Base-by-base conservation (phyloP, 2,113 vertebrate species). In the Phalacrocorax brasilianus region DNA sequence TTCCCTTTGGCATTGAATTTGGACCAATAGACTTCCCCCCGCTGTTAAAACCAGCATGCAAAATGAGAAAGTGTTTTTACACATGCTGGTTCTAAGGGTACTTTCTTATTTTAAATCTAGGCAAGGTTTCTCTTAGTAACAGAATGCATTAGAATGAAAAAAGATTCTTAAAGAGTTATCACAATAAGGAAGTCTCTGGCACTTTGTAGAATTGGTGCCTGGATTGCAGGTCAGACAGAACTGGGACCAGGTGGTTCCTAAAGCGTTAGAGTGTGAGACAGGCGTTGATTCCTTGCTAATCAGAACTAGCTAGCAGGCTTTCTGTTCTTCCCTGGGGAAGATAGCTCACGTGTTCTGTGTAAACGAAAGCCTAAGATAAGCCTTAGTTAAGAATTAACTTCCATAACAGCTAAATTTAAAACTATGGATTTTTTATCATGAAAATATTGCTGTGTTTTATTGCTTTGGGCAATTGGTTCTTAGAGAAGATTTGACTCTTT, bases 341-440 rank as follows among this genome's bases (percentile, higher is more conserved):
- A 79, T 1, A 92, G 30, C 28, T 94, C 0, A 0, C 80, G n/a
- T 90, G 26, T 53, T 88, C 47, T 55, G 56, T 55, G 26, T 78
- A 95, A 96, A 88, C 3, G 28, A 82, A 96, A 95, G 59, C 47
- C 78, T 40, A 67, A 83, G 32, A 92, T 94, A 97, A 96, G 53
- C 85, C 61, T 90, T 86, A 86, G 35, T 97, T 96, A 96, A 95
- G 77, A 95, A 93, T 76, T 88, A 94, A 67, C 47, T 88, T 92
- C 45, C 21, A 5, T 92, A 89, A 91, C 72, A 88, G 52, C 79
- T 80, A 80, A 55, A 89, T 70, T 77, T 82, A 83, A 74, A 86
- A 80, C 59, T 77, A n/a, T 70, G 42, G 62, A 33, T 32, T 67
- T 80, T 95, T 86, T 73, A 73, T 93, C 5, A 1, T 68, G n/a